Evolutionary conservation across 2,888 invertebrate genomes (phyloP).

Genomic region (Cepaea hortensis): DNA sequence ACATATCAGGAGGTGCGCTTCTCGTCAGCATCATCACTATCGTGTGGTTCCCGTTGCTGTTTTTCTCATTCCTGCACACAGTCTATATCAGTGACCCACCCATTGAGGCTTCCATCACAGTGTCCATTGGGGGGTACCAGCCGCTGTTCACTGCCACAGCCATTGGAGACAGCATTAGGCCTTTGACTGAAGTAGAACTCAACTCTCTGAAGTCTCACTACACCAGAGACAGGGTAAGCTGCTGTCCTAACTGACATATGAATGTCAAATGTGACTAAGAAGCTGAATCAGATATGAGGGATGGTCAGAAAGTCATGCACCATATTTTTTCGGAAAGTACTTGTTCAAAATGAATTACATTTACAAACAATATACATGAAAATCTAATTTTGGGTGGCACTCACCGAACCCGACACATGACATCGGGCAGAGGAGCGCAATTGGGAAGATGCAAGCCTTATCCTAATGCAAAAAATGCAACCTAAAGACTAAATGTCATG

Average conservation of each 20-base stretch:
- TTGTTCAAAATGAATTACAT: no score
- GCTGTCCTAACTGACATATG: background rate
- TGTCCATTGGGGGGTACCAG: slow-evolving; percentile 91
- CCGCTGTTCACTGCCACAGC: slow-evolving; percentile 94
- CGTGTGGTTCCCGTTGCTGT: slow-evolving; percentile 97
- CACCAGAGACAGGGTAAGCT: slow-evolving; percentile 57
- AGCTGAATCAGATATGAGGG: background rate
- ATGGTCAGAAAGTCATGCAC: background rate
- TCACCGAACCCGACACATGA: no score
- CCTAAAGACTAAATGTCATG: no score
- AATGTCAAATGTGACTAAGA: background rate
- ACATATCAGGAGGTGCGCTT: slow-evolving; percentile 91
- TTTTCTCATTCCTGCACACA: slow-evolving; percentile 84
- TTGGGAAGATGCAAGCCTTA: no score
- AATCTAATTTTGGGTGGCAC: no score
- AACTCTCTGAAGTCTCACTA: slow-evolving; percentile 53
- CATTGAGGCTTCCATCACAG: slow-evolving; percentile 87
- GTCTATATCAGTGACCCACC: slow-evolving; percentile 88
- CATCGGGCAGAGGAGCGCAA: no score
- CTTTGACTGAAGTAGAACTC: slow-evolving; percentile 51
- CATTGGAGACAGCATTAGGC: slow-evolving; percentile 85
- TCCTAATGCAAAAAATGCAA: no score
- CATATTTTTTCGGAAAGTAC: no score
- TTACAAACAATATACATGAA: no score
- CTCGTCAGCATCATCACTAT: slow-evolving; percentile 90